Conservation (phyloP, 2,797 vertebrate genomes). For the Anguilla megastoma region DNA sequence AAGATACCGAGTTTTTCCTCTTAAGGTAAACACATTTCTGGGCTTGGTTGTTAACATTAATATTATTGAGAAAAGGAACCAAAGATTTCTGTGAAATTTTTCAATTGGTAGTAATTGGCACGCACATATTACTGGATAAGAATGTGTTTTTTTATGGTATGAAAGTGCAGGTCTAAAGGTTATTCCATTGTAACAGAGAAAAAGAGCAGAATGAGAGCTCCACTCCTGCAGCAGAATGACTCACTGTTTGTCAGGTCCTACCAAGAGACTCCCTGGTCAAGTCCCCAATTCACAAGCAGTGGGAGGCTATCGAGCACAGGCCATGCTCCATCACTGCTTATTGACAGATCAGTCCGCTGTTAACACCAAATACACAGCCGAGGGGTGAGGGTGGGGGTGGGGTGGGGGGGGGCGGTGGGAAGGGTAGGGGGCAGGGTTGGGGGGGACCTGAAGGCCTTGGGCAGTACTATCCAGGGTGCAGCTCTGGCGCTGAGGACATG, state of each 20-base stretch:
- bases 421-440: background rate
- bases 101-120: background rate
- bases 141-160: background rate
- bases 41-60: too few relatives aligned
- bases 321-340: background rate
- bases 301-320: background rate
- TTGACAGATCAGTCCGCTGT: background rate
- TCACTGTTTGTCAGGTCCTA: background rate
- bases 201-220: background rate
- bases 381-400: background rate
- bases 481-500: too few relatives aligned
- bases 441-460: background rate
- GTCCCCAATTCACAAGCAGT: background rate
- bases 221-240: background rate
- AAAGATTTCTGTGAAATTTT: background rate
- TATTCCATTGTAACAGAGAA: background rate
- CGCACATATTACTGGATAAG: background rate
- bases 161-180: background rate
- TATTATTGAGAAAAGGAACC: too few relatives aligned
- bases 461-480: too few relatives aligned
- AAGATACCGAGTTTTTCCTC: background rate
- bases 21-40: background rate
- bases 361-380: background rate
- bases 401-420: too few relatives aligned
- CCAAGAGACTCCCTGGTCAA: background rate